Base-by-base conservation (phyloP, 1,140 invertebrate genomes). In the Venustaconcha ellipsiformis region DNA sequence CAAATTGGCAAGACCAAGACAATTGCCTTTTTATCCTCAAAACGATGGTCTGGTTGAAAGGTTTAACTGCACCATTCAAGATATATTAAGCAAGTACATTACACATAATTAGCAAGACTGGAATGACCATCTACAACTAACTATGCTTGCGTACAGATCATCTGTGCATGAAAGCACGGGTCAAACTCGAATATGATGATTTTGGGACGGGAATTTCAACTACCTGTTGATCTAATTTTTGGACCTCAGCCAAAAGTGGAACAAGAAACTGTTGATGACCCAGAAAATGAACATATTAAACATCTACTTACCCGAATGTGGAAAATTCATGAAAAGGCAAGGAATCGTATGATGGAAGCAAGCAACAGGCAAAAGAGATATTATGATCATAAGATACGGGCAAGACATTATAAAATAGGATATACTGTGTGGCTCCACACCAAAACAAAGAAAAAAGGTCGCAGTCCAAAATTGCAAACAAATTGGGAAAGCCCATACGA, bases 21-120 rank as follows among this genome's bases (percentile, higher is more conserved):
- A 14, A 79, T 71, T 23, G 8, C 80, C 3, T 79, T 70, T n/a
- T 59, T 74, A 81, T 66, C 81, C 79, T 11, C 69, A 73, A 30
- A 67, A 48, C 0, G 70, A 79, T 30, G 79, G 81, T 23, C 37
- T 83, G 59, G 76, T 79, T 17, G 80, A 83, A 77, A 14, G 74
- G 57, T 79, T 81, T 55, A 81, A 81, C 62, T 23, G 20, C 14
- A 81, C 72, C 18, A n/a, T 81, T 20, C n/a, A 15, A 14, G 66
- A 74, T 23, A 78, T 78, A 69, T 23, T 81, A 8, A 65, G 60
- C 17, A 62, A 37, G 64, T 69, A 59, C 57, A 62, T 78, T 6
- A 1, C 14, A 23, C 63, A 26, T 8, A 6, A 76, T 23, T 75
- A 77, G 17, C 23, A n/a, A 37, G 68, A 80, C 62, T 80, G 78